These are phyloP conservation scores for Mycteria americana DNA, from an alignment of 2,797 vertebrate species.

Conservation along the genomic window DNA sequence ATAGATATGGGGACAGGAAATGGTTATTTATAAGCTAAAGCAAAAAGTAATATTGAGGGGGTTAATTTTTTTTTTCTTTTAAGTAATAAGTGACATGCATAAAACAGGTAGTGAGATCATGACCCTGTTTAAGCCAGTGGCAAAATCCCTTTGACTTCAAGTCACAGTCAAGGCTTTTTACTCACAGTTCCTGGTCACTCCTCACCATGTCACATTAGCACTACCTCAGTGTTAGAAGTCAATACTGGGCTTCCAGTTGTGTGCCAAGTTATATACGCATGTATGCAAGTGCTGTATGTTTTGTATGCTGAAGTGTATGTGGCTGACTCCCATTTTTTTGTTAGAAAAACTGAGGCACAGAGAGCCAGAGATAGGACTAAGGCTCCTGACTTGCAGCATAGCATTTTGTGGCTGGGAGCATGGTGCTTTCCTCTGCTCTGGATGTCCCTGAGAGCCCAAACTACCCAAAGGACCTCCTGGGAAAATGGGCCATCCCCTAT, in stretches of 20 bases:
- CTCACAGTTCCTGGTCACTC: too few species aligned
- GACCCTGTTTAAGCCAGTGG: not conserved
- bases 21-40: not conserved
- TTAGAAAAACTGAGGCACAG: not conserved
- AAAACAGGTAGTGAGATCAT: not conserved
- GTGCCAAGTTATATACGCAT: rapidly evolving
- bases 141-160: not conserved
- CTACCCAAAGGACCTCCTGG: not conserved
- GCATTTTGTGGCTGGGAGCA: not conserved
- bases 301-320: not conserved
- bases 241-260: not conserved
- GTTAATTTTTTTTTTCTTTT: too few species aligned
- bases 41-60: not conserved
- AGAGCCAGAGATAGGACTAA: not conserved
- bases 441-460: not conserved
- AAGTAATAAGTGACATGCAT: not conserved
- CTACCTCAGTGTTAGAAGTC: not conserved
- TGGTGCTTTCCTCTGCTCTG: not conserved
- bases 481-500: not conserved
- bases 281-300: not conserved
- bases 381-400: not conserved
- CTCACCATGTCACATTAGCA: not conserved
- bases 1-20: not conserved
- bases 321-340: not conserved
- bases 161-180: not conserved